A percentile compares a stretch with the other conserved stretches of the same genome.
These are phyloP conservation scores for Aspidiotus destructor DNA, from an alignment of 2,888 invertebrate species.

Conservation along the genomic window DNA sequence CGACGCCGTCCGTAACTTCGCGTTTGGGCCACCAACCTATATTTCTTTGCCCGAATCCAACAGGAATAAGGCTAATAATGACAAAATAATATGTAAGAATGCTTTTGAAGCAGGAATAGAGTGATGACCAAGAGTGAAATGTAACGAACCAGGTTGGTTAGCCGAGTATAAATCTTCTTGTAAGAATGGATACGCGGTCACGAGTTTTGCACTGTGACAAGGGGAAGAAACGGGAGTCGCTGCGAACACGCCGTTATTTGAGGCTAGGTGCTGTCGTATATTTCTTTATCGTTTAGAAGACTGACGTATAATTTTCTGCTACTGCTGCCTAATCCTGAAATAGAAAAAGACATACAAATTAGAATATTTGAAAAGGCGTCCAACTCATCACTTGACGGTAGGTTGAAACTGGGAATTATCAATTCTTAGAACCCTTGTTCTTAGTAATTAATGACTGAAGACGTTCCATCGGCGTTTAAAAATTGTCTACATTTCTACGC, in stretches of 20 bases:
- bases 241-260: slow-evolving; percentile 70
- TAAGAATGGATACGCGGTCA: slow-evolving; percentile 75
- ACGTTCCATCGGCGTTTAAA: too few relatives aligned
- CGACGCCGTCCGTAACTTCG: slow-evolving; percentile 37
- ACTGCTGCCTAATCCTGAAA: slow-evolving; percentile 48
- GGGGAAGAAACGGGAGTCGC: slow-evolving; percentile 68
- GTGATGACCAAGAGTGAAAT: too few relatives aligned
- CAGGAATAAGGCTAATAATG: slow-evolving; percentile 62
- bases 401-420: too few relatives aligned
- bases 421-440: too few relatives aligned
- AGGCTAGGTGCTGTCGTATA: slow-evolving; percentile 50
- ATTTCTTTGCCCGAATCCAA: slow-evolving; percentile 66
- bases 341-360: neutral
- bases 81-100: neutral
- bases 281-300: slow-evolving; percentile 41
- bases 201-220: slow-evolving; percentile 48
- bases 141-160: slow-evolving; percentile 65
- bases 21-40: slow-evolving; percentile 84
- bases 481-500: too few relatives aligned
- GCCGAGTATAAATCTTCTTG: slow-evolving; percentile 78
- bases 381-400: too few relatives aligned
- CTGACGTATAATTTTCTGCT: slow-evolving; percentile 56
- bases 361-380: too few relatives aligned
- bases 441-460: too few relatives aligned
- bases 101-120: too few relatives aligned